Evolutionary conservation across 1,140 invertebrate genomes (phyloP).

Genomic region (Drosophila azteca): DNA sequence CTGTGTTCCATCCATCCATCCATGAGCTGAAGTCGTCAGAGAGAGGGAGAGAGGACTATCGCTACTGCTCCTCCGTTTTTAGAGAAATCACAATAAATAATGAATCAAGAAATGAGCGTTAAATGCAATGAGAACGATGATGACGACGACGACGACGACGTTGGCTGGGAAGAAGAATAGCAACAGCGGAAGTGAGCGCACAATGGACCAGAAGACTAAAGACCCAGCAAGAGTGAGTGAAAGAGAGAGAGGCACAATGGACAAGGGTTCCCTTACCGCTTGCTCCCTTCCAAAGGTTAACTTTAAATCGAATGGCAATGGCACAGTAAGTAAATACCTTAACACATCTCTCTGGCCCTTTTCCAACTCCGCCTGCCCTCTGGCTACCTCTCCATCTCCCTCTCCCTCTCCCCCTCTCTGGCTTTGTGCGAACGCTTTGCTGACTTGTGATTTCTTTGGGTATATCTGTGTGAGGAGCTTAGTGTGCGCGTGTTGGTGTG

Average conservation of each 20-base stretch:
- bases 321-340: conserved; percentile 72
- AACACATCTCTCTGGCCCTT: conserved; percentile 16
- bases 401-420: no score
- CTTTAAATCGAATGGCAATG: conserved; percentile 73
- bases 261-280: conserved; percentile 18
- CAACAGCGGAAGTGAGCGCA: conserved; percentile 71
- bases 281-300: conserved; percentile 55
- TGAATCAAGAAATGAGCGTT: conserved; percentile 83
- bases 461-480: conserved; percentile 10
- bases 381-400: background rate
- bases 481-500: conserved; percentile 18
- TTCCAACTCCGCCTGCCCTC: background rate
- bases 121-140: conserved; percentile 70
- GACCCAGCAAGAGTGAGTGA: conserved; percentile 20
- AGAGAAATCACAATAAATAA: conserved; percentile 81
- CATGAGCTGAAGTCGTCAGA: conserved; percentile 40
- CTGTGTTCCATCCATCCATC: conserved; percentile 6
- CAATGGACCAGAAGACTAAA: conserved; percentile 64
- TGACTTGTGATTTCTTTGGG: conserved; percentile 67
- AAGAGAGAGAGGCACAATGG: conserved; percentile 46
- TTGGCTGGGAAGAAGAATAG: conserved; percentile 40
- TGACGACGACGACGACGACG: conserved; percentile 13
- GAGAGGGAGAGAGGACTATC: background rate
- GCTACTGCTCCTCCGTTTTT: conserved; percentile 49
- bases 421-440: conserved; percentile 46